Base-by-base conservation (phyloP, 1,140 invertebrate species). In the Drosophila novamexicana region DNA sequence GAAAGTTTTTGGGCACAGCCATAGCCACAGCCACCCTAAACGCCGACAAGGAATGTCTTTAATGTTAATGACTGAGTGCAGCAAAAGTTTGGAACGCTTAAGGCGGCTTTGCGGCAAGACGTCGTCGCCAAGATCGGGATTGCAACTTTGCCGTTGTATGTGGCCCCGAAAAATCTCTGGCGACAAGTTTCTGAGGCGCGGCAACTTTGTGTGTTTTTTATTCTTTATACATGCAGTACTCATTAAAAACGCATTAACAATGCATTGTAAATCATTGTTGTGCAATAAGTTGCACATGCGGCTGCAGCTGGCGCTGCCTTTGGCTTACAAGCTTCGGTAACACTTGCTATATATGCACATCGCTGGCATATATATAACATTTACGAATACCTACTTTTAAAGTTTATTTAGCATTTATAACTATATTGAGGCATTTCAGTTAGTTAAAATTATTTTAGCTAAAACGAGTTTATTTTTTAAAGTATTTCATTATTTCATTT, bases 241-340 rank as follows among this genome's bases (percentile, higher is more conserved):
- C 83, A 88, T 88, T 88, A 88, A 88, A 88, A 88, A 88, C 83
- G 83, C 83, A 88, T 88, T 88, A 88, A 82, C 72, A 77, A 88
- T 88, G 79, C 69, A 82, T 74, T 82, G 83, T 77, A 88, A 86
- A 88, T 76, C 83, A 86, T 82, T 76, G 77, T 82, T 78, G 82
- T 76, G 63, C 82, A 77, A 82, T 82, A 82, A 78, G 79, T 82
- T 75, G 70, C 62, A 42, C 37, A 52, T 58, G 22, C 65, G 9
- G 10, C 29, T 52, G 50, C 75, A 85, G 57, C 73, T 76, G 65
- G 42, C 57, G 62, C 49, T 34, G 63, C 53, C 54, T 18, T 14
- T 16, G 39, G 49, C 56, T 40, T 32, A 40, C 50, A 63, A 67
- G 77, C 71, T 62, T 66, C 65, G 70, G 59, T 71, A 45, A 70